A percentile compares a stretch with the other conserved stretches of the same genome.
Conservation (phyloP, 2,113 vertebrate genomes). For the Panurus biarmicus region DNA sequence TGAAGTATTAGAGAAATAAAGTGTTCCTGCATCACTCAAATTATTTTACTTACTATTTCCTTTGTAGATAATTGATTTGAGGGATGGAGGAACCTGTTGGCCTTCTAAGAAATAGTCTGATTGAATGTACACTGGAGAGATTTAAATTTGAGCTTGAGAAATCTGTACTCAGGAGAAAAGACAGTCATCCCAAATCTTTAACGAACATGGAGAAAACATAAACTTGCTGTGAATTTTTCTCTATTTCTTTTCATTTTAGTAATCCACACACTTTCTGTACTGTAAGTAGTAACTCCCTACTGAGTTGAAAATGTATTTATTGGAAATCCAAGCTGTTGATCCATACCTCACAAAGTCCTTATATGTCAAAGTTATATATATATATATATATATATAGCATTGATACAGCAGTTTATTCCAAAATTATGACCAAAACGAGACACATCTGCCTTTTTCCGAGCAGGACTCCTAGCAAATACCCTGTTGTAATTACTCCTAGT, state of each 20-base stretch:
- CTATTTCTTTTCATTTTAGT: not conserved
- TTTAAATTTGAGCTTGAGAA: slow-evolving; percentile 5
- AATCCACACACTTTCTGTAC: not conserved
- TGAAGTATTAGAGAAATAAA: not conserved
- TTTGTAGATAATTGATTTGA: slow-evolving; percentile 15
- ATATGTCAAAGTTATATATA: not conserved
- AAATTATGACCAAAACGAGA: not conserved
- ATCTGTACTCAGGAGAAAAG: not conserved
- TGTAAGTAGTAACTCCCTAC: not conserved
- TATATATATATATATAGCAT: too few relatives aligned
- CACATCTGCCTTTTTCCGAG: not conserved
- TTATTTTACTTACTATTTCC: not conserved
- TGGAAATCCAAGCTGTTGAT: not conserved
- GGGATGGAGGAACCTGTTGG: not conserved
- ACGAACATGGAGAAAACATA: not conserved
- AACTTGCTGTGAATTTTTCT: not conserved
- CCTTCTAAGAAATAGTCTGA: slow-evolving; percentile 16
- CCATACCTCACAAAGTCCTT: not conserved
- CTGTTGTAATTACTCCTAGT: not conserved
- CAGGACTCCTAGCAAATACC: too few relatives aligned
- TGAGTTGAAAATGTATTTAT: not conserved
- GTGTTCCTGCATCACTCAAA: not conserved
- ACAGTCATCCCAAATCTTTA: not conserved
- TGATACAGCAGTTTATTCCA: not conserved
- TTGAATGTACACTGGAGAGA: slow-evolving; percentile 21